phyloP scores from a whole-genome alignment of 2,888 invertebrate species.

The Drosophila aldrichi region DNA sequence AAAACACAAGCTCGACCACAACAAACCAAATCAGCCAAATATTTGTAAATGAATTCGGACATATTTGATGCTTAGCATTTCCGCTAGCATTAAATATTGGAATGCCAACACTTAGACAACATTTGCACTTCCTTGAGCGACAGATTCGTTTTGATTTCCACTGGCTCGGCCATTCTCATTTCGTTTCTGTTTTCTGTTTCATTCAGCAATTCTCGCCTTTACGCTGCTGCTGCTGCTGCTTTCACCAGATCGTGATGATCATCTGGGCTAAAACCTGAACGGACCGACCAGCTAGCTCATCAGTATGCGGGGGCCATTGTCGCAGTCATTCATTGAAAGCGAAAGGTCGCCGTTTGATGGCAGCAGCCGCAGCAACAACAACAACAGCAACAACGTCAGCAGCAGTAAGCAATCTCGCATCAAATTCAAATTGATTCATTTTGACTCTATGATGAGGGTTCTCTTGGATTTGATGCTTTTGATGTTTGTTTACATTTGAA shows the following conservation, averaged over 20 bases:
- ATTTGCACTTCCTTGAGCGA: constrained; percentile 57
- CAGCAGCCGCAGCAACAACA: background rate
- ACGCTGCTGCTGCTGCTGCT: constrained; percentile 42
- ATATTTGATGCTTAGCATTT: constrained; percentile 46
- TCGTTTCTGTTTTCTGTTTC: constrained; percentile 52
- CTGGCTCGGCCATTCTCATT: constrained; percentile 18
- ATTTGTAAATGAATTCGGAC: constrained; percentile 30
- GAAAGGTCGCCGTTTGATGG: constrained; percentile 58
- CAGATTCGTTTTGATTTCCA: constrained; percentile 32
- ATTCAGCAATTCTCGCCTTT: constrained; percentile 71
- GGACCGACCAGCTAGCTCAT: constrained; percentile 51
- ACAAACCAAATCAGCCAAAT: constrained; percentile 8
- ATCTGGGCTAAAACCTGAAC: constrained; percentile 28
- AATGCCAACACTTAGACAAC: constrained; percentile 17
- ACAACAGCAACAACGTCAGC: background rate
- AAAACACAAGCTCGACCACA: constrained; percentile 23
- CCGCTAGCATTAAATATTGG: constrained; percentile 45
- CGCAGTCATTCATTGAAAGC: constrained; percentile 69
- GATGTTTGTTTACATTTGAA: constrained; percentile 48
- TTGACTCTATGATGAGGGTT: constrained; percentile 33
- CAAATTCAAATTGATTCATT: constrained; percentile 68
- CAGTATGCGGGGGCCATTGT: constrained; percentile 69
- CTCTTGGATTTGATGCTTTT: constrained; percentile 41
- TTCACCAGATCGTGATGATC: constrained; percentile 73
- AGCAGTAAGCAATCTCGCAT: constrained; percentile 32